Conservation (phyloP, 2,113 vertebrate species). For the Aphyosemion australe region DNA sequence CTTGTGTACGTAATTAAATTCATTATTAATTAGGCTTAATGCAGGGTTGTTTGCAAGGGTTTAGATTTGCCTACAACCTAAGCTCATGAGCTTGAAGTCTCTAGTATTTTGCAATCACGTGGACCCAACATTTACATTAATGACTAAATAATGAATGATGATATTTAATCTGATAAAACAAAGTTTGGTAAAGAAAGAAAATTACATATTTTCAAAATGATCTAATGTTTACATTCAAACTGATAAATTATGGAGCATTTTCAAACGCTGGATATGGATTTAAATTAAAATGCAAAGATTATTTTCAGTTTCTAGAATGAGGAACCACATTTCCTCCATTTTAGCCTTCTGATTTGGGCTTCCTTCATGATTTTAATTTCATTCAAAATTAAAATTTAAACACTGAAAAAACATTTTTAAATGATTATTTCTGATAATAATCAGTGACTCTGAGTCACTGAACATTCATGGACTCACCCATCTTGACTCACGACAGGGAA, state of each 20-base stretch:
- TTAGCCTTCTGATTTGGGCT: conserved; percentile 21
- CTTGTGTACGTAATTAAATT: conserved; percentile 15
- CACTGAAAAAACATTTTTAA: too few species aligned
- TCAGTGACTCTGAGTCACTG: too few species aligned
- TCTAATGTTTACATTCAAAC: neutral
- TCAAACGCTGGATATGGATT: too few species aligned
- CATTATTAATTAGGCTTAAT: conserved; percentile 12
- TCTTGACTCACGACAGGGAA: too few species aligned
- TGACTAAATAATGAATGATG: conserved; percentile 2
- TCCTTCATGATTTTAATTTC: conserved; percentile 31
- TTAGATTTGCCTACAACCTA: neutral
- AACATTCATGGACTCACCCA: too few species aligned
- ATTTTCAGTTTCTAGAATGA: neutral
- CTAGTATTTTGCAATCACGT: neutral
- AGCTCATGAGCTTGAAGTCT: conserved; percentile 4
- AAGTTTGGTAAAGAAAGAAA: neutral
- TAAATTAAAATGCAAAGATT: too few species aligned
- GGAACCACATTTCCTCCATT: conserved; percentile 31
- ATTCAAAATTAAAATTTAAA: conserved; percentile 13
- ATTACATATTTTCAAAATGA: neutral
- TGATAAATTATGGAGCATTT: too few species aligned
- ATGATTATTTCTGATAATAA: too few species aligned
- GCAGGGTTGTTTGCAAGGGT: neutral
- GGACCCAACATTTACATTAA: neutral
- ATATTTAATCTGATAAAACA: neutral